Evolutionary conservation across 2,797 vertebrate genomes (phyloP).

Genomic region (Melanotaenia maccullochi): DNA sequence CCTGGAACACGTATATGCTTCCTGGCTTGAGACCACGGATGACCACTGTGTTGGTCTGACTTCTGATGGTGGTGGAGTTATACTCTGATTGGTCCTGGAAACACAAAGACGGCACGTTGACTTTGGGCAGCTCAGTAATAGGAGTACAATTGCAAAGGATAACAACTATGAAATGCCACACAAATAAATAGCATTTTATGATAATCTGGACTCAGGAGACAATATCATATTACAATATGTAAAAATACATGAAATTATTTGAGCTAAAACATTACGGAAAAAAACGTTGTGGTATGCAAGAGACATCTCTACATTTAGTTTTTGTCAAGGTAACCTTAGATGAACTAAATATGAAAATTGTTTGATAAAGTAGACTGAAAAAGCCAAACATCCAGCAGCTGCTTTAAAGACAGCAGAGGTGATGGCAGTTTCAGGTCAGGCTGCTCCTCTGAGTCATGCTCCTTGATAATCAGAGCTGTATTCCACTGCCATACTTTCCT

Average conservation of each 20-base stretch:
- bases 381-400: conserved; percentile 20
- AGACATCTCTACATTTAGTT: conserved; percentile 3
- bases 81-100: conserved; percentile 92
- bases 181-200: conserved; percentile 32
- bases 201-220: not conserved
- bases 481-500: conserved; percentile 42
- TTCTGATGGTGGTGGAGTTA: conserved; percentile 91
- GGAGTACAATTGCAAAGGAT: conserved; percentile 21
- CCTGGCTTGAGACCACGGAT: conserved; percentile 95
- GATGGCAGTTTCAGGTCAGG: conserved; percentile 73
- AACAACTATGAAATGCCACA: conserved; percentile 28
- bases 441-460: conserved; percentile 54
- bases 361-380: conserved; percentile 28
- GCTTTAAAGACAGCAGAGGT: conserved; percentile 34
- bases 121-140: conserved; percentile 37
- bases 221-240: not conserved
- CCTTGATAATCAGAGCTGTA: conserved; percentile 62
- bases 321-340: not conserved
- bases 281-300: not conserved
- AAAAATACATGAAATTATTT: not conserved
- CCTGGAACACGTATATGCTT: conserved; percentile 99
- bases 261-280: not conserved
- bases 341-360: conserved; percentile 37
- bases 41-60: conserved; percentile 94
- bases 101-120: conserved; percentile 24